Evolutionary conservation across 2,113 vertebrate genomes (phyloP).

Genomic region (Caretta caretta): DNA sequence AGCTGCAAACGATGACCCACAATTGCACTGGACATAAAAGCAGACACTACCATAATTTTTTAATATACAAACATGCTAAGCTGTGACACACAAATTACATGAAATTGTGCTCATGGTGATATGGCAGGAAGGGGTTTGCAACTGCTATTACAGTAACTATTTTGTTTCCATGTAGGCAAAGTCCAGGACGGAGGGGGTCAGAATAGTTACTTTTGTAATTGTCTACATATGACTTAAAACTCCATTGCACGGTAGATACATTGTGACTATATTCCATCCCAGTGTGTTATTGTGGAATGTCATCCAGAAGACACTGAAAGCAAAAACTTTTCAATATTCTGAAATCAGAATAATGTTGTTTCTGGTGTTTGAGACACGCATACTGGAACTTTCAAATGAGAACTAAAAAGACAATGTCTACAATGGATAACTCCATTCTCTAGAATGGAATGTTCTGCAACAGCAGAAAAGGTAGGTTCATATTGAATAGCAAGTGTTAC

Average conservation of each 20-base stretch:
- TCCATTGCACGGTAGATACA: neutral
- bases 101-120: neutral
- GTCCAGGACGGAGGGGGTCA: neutral
- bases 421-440: neutral
- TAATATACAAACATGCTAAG: neutral
- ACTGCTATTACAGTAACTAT: neutral
- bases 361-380: neutral
- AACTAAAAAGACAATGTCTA: neutral
- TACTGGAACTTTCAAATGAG: neutral
- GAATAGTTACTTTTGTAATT: neutral
- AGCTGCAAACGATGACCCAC: neutral
- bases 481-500: neutral
- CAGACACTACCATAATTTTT: neutral
- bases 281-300: neutral
- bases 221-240: neutral
- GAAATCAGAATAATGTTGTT: neutral
- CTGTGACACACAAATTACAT: neutral
- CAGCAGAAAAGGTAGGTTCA: neutral
- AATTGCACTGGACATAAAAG: neutral
- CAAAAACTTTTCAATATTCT: neutral
- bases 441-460: neutral
- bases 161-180: neutral
- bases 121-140: neutral
- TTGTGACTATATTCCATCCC: neutral
- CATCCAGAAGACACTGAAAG: neutral